phyloP scores from a whole-genome alignment of 2,113 vertebrate genomes.

The Hepsetus odoe region DNA sequence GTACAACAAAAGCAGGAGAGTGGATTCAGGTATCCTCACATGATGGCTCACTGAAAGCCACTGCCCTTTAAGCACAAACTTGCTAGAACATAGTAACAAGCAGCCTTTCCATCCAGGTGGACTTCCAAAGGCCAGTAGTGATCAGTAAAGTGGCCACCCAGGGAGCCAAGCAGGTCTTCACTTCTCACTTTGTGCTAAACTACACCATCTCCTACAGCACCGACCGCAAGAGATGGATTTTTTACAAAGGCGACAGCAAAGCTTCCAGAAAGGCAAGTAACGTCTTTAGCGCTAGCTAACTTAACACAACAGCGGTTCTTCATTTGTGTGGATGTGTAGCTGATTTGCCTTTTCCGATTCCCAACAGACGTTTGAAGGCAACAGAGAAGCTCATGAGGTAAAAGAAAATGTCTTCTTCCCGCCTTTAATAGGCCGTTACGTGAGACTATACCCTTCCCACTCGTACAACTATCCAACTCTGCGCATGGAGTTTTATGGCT shows the following conservation, averaged over 20 bases:
- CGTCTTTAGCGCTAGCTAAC: not conserved
- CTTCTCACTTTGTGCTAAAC: constrained; percentile 74
- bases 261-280: constrained; percentile 72
- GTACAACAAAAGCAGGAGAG: constrained; percentile 64
- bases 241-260: constrained; percentile 85
- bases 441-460: constrained; percentile 82
- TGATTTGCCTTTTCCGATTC: constrained; percentile 20
- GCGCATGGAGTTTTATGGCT: constrained; percentile 91
- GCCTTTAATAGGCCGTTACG: constrained; percentile 85
- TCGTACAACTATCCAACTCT: constrained; percentile 82
- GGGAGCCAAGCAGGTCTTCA: constrained; percentile 84
- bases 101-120: constrained; percentile 76
- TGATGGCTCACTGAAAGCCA: not conserved
- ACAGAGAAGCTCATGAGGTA: constrained; percentile 73
- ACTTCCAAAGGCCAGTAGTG: constrained; percentile 86
- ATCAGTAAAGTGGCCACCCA: constrained; percentile 90
- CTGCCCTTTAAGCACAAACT: not conserved
- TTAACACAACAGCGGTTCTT: not conserved
- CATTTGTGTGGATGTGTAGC: not conserved
- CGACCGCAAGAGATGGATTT: constrained; percentile 82
- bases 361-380: constrained; percentile 84
- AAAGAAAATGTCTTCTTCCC: constrained; percentile 86
- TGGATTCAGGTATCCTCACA: constrained; percentile 88
- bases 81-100: not conserved
- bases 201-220: constrained; percentile 86